A percentile compares a stretch with the other conserved stretches of the same genome.
Evolutionary conservation across 2,797 vertebrate species (phyloP).

Genomic region (Oreochromis mossambicus): DNA sequence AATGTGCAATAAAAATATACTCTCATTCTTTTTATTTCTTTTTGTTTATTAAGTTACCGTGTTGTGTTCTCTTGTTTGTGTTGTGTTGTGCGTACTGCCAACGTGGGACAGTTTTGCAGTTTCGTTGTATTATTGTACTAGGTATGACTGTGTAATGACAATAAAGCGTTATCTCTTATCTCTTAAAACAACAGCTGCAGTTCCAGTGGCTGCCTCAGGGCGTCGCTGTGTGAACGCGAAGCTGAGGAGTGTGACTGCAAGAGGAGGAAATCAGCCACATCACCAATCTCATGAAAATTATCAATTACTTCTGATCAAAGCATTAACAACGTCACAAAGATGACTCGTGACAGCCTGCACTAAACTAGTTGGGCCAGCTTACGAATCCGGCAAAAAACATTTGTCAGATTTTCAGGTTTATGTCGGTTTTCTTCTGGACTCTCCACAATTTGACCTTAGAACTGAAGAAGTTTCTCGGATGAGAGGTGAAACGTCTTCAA

Average conservation of each 20-base stretch:
- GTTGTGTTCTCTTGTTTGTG: not conserved
- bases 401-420: not conserved
- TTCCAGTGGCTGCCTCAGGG: not conserved
- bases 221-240: not conserved
- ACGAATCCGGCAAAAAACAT: not conserved
- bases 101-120: not conserved
- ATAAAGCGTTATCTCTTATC: not conserved
- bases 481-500: not conserved
- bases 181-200: not conserved
- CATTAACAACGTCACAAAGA: not conserved
- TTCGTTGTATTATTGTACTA: not conserved
- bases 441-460: fast-evolving
- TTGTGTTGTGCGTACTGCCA: not conserved
- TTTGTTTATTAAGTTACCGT: not conserved
- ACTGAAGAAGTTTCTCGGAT: not conserved
- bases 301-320: not conserved
- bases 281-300: not conserved
- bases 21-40: not conserved
- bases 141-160: not conserved
- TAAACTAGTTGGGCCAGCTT: not conserved
- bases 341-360: not conserved
- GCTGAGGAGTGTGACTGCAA: not conserved
- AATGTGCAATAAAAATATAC: not conserved
- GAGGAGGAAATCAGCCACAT: not conserved
- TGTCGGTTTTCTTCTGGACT: not conserved